phyloP scores from a whole-genome alignment of 2,113 vertebrate genomes.

The Pelecanoides urinatrix region DNA sequence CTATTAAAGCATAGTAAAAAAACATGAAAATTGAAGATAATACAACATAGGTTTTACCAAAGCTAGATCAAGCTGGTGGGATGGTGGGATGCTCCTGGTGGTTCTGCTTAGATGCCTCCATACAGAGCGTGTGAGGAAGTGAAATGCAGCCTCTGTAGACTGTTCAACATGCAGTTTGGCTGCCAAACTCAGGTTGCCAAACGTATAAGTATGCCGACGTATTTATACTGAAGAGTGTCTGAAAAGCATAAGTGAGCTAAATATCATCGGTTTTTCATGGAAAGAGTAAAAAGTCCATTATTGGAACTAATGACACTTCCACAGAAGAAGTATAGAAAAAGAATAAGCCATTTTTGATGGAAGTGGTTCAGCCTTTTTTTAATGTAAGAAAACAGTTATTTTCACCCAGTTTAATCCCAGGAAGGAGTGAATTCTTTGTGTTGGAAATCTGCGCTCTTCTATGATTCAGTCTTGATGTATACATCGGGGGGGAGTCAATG shows the following conservation, averaged over 20 bases:
- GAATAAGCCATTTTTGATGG: not conserved
- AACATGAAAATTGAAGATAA: not conserved
- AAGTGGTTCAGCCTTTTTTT: not conserved
- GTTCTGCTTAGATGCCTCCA: not conserved
- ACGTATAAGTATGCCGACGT: too few relatives aligned
- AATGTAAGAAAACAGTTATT: not conserved
- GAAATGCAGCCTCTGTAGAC: not conserved
- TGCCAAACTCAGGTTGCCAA: not conserved
- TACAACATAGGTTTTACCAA: not conserved
- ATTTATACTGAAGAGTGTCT: not conserved
- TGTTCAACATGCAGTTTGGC: not conserved
- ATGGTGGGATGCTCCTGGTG: not conserved
- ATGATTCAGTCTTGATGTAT: not conserved
- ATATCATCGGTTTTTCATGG: not conserved
- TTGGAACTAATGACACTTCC: not conserved
- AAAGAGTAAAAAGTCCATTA: not conserved
- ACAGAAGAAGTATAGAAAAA: not conserved
- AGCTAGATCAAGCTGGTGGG: not conserved
- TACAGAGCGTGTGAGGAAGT: not conserved
- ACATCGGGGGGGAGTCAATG: not conserved
- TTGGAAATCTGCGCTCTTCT: not conserved
- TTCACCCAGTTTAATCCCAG: not conserved
- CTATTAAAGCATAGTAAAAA: not conserved
- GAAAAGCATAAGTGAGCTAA: not conserved
- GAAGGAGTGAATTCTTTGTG: not conserved